Evolutionary conservation across 1,140 invertebrate species (phyloP).

Genomic region (Drosophila pallidifrons): DNA sequence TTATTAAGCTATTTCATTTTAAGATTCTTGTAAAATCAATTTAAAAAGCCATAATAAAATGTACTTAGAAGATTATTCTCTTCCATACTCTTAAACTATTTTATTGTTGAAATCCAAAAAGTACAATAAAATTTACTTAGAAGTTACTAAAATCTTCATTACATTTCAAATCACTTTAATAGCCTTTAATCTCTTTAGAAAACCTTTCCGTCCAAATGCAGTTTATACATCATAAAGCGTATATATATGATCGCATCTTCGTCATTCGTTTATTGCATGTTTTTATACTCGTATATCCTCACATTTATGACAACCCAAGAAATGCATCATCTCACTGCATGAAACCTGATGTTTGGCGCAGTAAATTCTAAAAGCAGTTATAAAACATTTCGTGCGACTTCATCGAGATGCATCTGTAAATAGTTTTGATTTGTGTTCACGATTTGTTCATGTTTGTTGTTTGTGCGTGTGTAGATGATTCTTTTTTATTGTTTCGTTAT

Average conservation of each 20-base stretch:
- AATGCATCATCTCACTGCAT: conserved; percentile 10
- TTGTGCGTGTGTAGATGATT: conserved; percentile 15
- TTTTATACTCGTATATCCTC: conserved; percentile 2
- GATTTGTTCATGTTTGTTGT: conserved; percentile 25
- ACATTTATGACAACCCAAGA: conserved; percentile 24
- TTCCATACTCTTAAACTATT: no score
- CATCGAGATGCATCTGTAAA: conserved; percentile 28
- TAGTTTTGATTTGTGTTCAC: conserved; percentile 30
- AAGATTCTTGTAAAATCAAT: no score
- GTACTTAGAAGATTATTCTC: no score
- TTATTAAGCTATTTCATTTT: no score
- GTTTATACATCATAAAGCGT: no score
- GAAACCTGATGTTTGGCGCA: conserved; percentile 14
- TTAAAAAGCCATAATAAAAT: no score
- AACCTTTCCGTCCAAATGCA: no score
- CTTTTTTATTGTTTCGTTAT: conserved; percentile 4
- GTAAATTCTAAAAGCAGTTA: conserved; percentile 46
- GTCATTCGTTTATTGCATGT: conserved; percentile 10
- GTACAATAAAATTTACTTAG: no score
- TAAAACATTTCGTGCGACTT: conserved; percentile 39
- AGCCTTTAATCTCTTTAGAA: no score
- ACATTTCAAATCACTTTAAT: no score
- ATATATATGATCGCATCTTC: neutral
- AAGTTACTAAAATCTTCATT: no score
- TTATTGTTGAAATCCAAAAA: no score